Evolutionary conservation across 1,140 invertebrate species (phyloP).

Genomic region (Mya arenaria): DNA sequence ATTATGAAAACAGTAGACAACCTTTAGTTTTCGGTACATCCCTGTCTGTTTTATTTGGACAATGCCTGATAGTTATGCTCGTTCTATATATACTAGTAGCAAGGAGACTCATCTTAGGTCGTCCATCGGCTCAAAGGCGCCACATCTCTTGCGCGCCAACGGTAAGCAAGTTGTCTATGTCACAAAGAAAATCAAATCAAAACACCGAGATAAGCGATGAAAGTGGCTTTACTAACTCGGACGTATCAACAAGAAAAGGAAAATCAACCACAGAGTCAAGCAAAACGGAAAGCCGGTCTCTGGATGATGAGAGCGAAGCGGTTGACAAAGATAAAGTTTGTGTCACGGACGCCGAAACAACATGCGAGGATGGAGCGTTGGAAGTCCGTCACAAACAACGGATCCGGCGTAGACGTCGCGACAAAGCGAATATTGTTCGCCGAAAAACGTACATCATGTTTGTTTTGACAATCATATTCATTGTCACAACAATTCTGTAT

Average conservation of each 20-base stretch:
- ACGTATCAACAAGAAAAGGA: too few relatives aligned
- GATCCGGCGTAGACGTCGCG: not conserved
- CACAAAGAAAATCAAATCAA: too few relatives aligned
- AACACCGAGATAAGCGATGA: too few relatives aligned
- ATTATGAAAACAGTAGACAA: not conserved
- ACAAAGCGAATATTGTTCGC: not conserved
- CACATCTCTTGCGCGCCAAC: not conserved
- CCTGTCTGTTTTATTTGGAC: not conserved
- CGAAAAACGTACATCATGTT: conserved; percentile 39
- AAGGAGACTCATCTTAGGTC: not conserved
- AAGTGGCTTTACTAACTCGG: too few relatives aligned
- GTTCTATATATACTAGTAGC: conserved; percentile 17
- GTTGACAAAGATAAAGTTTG: too few relatives aligned
- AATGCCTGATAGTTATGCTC: conserved; percentile 4
- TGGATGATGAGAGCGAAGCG: too few relatives aligned
- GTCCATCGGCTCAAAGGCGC: not conserved
- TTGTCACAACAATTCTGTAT: conserved; percentile 32
- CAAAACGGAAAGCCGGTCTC: too few relatives aligned
- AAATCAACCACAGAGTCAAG: too few relatives aligned
- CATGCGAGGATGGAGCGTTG: not conserved
- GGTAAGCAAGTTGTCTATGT: not conserved
- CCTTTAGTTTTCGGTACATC: not conserved
- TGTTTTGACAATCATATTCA: conserved; percentile 11
- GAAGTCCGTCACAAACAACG: not conserved
- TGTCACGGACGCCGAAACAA: too few relatives aligned